phyloP scores from a whole-genome alignment of 2,797 vertebrate species.

The Dermochelys coriacea region DNA sequence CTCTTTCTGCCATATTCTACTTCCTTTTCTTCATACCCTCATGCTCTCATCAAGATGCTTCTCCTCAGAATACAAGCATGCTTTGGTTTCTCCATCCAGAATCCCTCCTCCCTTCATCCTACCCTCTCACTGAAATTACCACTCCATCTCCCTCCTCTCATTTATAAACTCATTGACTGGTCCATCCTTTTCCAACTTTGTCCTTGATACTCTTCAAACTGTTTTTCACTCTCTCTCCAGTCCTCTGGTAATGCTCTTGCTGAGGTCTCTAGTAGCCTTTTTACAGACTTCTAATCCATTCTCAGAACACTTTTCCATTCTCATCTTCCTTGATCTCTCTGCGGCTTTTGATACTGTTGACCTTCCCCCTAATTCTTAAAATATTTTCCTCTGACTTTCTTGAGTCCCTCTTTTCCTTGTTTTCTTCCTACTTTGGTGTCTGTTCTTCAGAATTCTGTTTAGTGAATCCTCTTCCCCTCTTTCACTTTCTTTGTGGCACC shows the following conservation, averaged over 20 bases:
- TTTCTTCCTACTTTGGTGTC: not conserved
- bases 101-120: not conserved
- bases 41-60: not conserved
- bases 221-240: not conserved
- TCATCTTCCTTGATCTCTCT: not conserved
- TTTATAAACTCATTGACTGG: not conserved
- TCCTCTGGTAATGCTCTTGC: not conserved
- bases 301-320: not conserved
- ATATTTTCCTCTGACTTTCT: not conserved
- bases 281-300: not conserved
- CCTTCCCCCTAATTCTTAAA: not conserved
- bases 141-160: not conserved
- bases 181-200: not conserved
- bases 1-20: not conserved
- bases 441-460: not conserved
- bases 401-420: not conserved
- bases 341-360: not conserved
- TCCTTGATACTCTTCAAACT: not conserved
- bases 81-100: rapidly evolving
- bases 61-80: not conserved
- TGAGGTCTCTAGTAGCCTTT: not conserved
- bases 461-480: not conserved
- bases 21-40: not conserved
- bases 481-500: not conserved
- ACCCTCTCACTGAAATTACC: not conserved